Conservation (phyloP, 2,113 vertebrate genomes). For the Saimiri boliviensis region DNA sequence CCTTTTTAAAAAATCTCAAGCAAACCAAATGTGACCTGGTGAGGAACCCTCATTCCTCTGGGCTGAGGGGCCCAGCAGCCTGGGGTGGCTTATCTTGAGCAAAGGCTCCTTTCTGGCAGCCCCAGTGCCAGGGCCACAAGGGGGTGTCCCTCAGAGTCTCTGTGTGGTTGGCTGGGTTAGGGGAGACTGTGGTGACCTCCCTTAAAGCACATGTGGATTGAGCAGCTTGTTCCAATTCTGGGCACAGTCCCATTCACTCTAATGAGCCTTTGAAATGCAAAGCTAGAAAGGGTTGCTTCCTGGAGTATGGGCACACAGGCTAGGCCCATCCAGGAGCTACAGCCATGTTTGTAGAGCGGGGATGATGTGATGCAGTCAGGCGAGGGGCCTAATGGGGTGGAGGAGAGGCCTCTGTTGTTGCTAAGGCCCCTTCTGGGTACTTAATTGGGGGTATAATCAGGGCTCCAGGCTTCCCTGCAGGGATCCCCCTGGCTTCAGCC, state of each 20-base stretch:
- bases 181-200: background rate
- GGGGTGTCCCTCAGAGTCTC: background rate
- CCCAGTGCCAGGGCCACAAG: background rate
- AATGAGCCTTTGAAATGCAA: slow-evolving; percentile 32
- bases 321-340: slow-evolving; percentile 44
- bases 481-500: background rate
- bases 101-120: background rate
- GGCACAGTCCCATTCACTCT: background rate
- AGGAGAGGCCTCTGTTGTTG: background rate
- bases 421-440: background rate
- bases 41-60: background rate
- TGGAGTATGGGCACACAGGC: background rate
- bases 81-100: background rate
- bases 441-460: background rate
- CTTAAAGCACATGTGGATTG: background rate
- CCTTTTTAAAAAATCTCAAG: background rate
- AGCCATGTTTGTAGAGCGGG: background rate
- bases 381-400: background rate
- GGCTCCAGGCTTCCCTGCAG: background rate
- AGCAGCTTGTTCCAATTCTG: slow-evolving; percentile 51
- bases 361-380: background rate
- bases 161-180: background rate
- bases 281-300: slow-evolving; percentile 38
- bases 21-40: background rate
- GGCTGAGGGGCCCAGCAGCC: background rate